Conservation (phyloP, 2,113 vertebrate genomes). For the Bujurquina vittata region DNA sequence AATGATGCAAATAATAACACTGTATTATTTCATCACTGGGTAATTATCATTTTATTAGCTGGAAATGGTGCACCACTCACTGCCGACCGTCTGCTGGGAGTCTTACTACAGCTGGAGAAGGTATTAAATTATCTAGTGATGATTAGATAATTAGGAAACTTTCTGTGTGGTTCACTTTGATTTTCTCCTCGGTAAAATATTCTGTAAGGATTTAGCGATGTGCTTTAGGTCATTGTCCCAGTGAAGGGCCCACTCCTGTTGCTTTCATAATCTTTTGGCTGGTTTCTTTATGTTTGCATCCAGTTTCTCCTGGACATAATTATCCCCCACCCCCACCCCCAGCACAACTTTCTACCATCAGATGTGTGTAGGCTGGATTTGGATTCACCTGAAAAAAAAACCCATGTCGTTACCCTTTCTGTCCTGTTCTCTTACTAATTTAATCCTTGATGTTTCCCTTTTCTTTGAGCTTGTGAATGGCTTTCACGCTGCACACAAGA, state of each 20-base stretch:
- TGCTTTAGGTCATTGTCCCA: background rate
- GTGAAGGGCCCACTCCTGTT: background rate
- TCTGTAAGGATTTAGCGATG: background rate
- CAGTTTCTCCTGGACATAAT: conserved; percentile 2
- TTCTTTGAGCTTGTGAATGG: background rate
- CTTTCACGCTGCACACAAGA: background rate
- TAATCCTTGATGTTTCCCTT: background rate
- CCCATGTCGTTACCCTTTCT: background rate
- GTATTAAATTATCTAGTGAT: background rate
- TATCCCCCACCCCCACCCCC: background rate
- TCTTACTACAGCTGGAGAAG: background rate
- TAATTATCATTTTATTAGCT: conserved; percentile 33
- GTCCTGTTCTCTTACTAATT: background rate
- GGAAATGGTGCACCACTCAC: background rate
- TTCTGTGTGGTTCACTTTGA: background rate
- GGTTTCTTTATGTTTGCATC: background rate
- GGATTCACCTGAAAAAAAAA: background rate
- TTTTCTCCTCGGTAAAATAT: background rate
- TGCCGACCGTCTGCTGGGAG: background rate
- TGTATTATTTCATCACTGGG: background rate
- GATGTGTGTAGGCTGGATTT: background rate
- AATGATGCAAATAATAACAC: background rate
- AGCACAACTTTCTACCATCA: background rate
- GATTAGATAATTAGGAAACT: background rate
- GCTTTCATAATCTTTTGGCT: conserved; percentile 4